These are phyloP conservation scores for Cheilosia grossa DNA, from an alignment of 2,888 invertebrate species.

Conservation along the genomic window DNA sequence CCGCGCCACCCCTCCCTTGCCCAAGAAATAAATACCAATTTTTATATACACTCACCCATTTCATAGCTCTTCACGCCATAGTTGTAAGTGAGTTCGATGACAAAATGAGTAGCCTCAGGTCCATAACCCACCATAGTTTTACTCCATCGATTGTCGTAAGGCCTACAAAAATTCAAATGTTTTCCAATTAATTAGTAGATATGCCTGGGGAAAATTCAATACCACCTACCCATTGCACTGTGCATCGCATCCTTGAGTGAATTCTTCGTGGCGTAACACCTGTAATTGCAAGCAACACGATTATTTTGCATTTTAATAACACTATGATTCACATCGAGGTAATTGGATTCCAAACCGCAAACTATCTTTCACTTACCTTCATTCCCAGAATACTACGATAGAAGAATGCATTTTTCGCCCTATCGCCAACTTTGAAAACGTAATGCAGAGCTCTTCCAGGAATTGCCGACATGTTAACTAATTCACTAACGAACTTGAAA, in stretches of 20 bases:
- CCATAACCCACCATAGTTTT: constrained; percentile 99
- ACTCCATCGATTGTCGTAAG: constrained; percentile 98
- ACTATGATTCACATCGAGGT: constrained; percentile 25
- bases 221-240: constrained; percentile 95
- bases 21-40: neutral
- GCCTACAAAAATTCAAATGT: constrained; percentile 85
- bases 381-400: constrained; percentile 96
- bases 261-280: constrained; percentile 98
- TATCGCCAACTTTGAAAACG: constrained; percentile 97
- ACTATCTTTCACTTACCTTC: constrained; percentile 87
- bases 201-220: neutral
- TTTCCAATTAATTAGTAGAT: neutral
- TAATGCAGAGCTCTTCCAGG: constrained; percentile 95
- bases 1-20: no score
- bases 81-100: constrained; percentile 98
- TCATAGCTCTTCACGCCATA: constrained; percentile 95
- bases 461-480: constrained; percentile 79
- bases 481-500: constrained; percentile 1
- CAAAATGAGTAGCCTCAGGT: constrained; percentile 96
- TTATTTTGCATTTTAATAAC: constrained; percentile 14
- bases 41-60: constrained; percentile 84
- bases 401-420: constrained; percentile 93
- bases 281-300: constrained; percentile 79
- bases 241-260: constrained; percentile 97
- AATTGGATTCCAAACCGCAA: constrained; percentile 15